Evolutionary conservation across 2,113 vertebrate genomes (phyloP).

Genomic region (Planiliza haematocheilus): DNA sequence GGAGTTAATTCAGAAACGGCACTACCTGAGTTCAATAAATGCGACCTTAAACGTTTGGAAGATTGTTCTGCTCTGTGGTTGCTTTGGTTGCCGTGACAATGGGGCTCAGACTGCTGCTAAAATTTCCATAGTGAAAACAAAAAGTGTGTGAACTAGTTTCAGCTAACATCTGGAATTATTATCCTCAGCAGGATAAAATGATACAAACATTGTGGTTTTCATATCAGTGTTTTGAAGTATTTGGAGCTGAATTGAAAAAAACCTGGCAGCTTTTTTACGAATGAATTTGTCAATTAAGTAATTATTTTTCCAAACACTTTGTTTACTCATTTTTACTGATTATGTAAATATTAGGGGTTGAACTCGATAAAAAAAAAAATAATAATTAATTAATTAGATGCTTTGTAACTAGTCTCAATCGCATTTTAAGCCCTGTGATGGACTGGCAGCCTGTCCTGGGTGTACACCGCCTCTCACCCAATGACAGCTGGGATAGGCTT

Average conservation of each 20-base stretch:
- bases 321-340: no score
- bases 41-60: background rate
- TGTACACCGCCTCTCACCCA: no score
- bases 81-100: conserved; percentile 8
- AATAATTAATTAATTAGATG: no score
- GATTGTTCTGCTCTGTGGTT: background rate
- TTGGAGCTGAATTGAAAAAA: background rate
- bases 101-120: background rate
- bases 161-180: background rate
- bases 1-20: conserved; percentile 8
- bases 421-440: no score
- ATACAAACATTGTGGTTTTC: no score
- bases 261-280: no score
- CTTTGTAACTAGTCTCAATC: no score
- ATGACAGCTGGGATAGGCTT: no score
- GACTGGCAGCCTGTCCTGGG: no score
- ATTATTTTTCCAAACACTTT: background rate
- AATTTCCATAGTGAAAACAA: conserved; percentile 20
- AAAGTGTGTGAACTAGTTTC: conserved; percentile 17
- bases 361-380: no score
- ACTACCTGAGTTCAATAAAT: conserved; percentile 16
- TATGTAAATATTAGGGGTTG: no score
- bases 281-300: background rate
- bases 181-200: background rate
- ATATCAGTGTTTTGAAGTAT: background rate